Percentiles rank a stretch among this genome's conserved stretches.
Evolutionary conservation across 1,140 invertebrate species (phyloP).

Genomic region (Platyscapa corneri): DNA sequence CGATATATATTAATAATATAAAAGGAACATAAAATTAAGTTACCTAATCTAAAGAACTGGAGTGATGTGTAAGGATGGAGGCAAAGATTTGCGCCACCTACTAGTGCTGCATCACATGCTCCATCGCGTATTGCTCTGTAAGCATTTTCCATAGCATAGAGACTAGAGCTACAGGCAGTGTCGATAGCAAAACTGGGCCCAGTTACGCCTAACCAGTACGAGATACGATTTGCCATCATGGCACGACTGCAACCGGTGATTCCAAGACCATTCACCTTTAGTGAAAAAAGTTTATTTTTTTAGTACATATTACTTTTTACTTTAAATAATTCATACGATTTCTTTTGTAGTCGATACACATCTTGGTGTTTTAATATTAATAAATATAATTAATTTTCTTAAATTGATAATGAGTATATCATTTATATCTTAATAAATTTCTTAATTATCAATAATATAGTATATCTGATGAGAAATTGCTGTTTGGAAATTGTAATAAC

Average conservation of each 20-base stretch:
- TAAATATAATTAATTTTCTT: too few relatives aligned
- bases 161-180: slow-evolving; percentile 92
- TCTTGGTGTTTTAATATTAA: too few relatives aligned
- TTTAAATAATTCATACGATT: too few relatives aligned
- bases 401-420: too few relatives aligned
- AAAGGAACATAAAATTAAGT: not conserved
- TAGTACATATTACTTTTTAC: too few relatives aligned
- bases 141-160: slow-evolving; percentile 89
- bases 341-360: too few relatives aligned
- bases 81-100: slow-evolving; percentile 88
- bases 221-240: slow-evolving; percentile 94
- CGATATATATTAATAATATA: too few relatives aligned
- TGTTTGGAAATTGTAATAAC: too few relatives aligned
- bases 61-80: slow-evolving; percentile 90
- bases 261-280: slow-evolving; percentile 69
- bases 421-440: too few relatives aligned
- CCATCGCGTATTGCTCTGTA: slow-evolving; percentile 84
- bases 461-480: too few relatives aligned
- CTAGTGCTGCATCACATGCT: slow-evolving; percentile 89
- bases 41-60: slow-evolving; percentile 80
- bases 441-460: too few relatives aligned
- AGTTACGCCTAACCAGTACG: slow-evolving; percentile 81
- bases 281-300: too few relatives aligned
- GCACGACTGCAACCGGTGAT: slow-evolving; percentile 85
- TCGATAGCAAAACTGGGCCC: slow-evolving; percentile 90